Base-by-base conservation (phyloP, 2,113 vertebrate genomes). In the Salvelinus namaycush region DNA sequence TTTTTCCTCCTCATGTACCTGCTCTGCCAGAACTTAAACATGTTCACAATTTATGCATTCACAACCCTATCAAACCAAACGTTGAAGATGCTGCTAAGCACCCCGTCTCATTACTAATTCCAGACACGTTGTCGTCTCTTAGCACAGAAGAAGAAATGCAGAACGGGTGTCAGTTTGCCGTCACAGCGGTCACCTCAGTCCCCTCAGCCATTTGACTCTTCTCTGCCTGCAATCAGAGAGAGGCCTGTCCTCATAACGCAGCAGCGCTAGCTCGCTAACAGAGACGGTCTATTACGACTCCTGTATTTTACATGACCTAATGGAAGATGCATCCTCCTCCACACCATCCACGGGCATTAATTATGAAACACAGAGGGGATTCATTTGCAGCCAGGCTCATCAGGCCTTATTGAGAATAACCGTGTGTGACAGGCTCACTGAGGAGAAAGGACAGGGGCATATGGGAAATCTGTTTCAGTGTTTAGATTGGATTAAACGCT, bases 251-350 rank as follows among this genome's bases (percentile, higher is more conserved):
- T 68, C 31, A 20, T 31, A 13, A 27, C 27, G 14, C 70, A 5
- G 51, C 51, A 57, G 20, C n/a, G 66, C 18, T 27, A 44, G 54
- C 70, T 78, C 72, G 54, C 77, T 87, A 89, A 89, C 83, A 82
- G 76, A 89, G 87, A 90, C 78, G 81, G 76, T 71, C 88, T 84
- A 84, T 90, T 91, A 93, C 82, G 68, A 8, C 74, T 83, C 76
- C 57, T 91, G 83, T 80, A 91, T 92, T 88, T 91, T 90, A 87
- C 87, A 91, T 89, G 84, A 89, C 76, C 82, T 87, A 86, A 91
- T 93, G 82, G 90, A 89, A 91, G 82, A 92, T 87, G 84, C 78
- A 82, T 90, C 83, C 79, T 80, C 70, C 70, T 77, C 74, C 39
- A 68, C 54, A 64, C 69, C 51, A 54, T 54, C 51, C 51, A 74